Evolutionary conservation across 2,797 vertebrate species (phyloP).

Genomic region (Anguilla megastoma): DNA sequence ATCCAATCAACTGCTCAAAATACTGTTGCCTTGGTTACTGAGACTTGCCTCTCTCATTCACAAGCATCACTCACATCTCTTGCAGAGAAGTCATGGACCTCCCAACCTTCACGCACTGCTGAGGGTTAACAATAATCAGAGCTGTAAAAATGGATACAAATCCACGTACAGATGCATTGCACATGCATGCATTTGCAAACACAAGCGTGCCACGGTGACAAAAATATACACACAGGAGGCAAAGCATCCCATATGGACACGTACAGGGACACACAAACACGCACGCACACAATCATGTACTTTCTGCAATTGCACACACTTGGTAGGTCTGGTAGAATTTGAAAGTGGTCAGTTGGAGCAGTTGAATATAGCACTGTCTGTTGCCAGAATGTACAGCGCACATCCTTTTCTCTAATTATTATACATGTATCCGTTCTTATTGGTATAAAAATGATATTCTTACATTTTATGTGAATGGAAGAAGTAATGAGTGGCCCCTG

Average conservation of each 20-base stretch:
- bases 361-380: neutral
- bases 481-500: neutral
- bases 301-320: neutral
- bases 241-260: neutral
- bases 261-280: conserved; percentile 10
- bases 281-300: neutral
- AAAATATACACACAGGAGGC: conserved; percentile 5
- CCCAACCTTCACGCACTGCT: conserved; percentile 19
- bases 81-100: conserved; percentile 37
- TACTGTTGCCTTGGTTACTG: conserved; percentile 60
- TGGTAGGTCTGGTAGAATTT: neutral
- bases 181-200: neutral
- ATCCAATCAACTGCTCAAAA: conserved; percentile 48
- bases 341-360: neutral
- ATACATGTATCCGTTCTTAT: neutral
- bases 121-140: neutral
- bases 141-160: neutral
- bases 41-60: conserved; percentile 50
- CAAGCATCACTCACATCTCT: conserved; percentile 49
- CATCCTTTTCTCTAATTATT: neutral
- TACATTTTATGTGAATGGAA: neutral
- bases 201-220: neutral
- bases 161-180: neutral
- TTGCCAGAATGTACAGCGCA: neutral
- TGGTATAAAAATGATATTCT: neutral